A percentile compares a stretch with the other conserved stretches of the same genome.
These are phyloP conservation scores for Apteryx owenii DNA, from an alignment of 2,113 vertebrate genomes.

Conservation along the genomic window DNA sequence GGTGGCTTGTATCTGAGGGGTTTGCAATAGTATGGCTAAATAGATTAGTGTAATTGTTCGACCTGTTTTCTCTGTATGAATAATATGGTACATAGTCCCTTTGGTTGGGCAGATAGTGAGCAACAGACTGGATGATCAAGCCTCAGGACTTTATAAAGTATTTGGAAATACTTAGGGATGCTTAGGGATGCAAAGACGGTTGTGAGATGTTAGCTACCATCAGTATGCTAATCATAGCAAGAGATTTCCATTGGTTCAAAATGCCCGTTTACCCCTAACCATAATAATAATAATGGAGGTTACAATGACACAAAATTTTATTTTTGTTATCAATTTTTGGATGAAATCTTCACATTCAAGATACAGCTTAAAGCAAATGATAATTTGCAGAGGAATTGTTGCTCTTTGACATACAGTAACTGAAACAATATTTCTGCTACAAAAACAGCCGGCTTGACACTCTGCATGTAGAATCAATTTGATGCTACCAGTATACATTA, in stretches of 20 bases:
- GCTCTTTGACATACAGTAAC: slow-evolving; percentile 65
- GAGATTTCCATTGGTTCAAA: background rate
- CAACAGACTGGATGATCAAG: background rate
- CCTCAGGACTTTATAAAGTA: background rate
- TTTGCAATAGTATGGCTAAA: background rate
- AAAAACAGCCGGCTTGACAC: slow-evolving; percentile 67
- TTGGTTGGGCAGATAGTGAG: background rate
- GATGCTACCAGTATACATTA: slow-evolving; percentile 59
- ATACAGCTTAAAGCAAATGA: background rate
- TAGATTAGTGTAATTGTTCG: background rate
- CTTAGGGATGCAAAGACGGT: background rate
- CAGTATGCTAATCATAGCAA: background rate
- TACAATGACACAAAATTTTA: background rate
- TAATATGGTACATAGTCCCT: background rate
- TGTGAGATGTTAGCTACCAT: background rate
- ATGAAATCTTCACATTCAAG: background rate
- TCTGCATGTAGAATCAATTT: slow-evolving; percentile 62
- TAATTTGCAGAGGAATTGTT: slow-evolving; percentile 71
- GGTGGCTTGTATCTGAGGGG: background rate
- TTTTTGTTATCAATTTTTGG: background rate
- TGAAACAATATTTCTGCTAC: slow-evolving; percentile 56
- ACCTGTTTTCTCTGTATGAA: background rate
- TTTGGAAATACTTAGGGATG: background rate
- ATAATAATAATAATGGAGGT: background rate
- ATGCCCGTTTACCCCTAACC: background rate